Base-by-base conservation (phyloP, 2,888 invertebrate species). In the Dynastes maya region DNA sequence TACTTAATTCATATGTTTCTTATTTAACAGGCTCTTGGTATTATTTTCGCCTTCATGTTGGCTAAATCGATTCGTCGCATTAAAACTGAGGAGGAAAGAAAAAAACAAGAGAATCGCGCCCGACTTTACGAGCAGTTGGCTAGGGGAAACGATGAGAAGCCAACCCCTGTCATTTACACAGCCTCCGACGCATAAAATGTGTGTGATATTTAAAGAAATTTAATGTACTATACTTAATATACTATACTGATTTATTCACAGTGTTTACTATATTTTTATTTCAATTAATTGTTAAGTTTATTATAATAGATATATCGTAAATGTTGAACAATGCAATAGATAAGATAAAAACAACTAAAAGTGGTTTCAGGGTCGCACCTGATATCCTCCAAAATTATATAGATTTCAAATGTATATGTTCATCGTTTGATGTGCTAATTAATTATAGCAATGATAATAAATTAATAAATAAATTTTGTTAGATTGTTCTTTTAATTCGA, bases 21-120 rank as follows among this genome's bases (percentile, higher is more conserved):
- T 5, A 45, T 79, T 81, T 82, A 91, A 71, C 89, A 95, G 95
- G 89, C 97, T 64, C 91, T 97, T 84, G 97, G 97, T 82, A 94
- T 97, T 71, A 91, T 96, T 81, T 96, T 97, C 86, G 96, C 98
- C 1, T 95, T 96, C 88, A 95, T 96, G 89, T 90, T 98, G 88
- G 97, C 96, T 79, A 93, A 94, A 86, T 94, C 96, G 2, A 95
- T 98, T 86, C 94, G 95, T 79, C 92, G 92, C 81, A 92, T 95
- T 80, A 95, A 95, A 87, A 92, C 93, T 0, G 93, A 94, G 83
- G 92, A 93, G 55, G 93, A 93, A 85, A 92, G 93, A 78, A 91
- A 94, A 74, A 91, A 92, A 74, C 94, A 94, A 92, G 93, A 95
- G 87, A 90, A 92, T 80, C 90, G 92, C 81, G 92, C 93, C 82